Percentiles rank a stretch among this genome's conserved stretches.
These are phyloP conservation scores for Molorchus minor DNA, from an alignment of 2,888 invertebrate species.

Conservation along the genomic window DNA sequence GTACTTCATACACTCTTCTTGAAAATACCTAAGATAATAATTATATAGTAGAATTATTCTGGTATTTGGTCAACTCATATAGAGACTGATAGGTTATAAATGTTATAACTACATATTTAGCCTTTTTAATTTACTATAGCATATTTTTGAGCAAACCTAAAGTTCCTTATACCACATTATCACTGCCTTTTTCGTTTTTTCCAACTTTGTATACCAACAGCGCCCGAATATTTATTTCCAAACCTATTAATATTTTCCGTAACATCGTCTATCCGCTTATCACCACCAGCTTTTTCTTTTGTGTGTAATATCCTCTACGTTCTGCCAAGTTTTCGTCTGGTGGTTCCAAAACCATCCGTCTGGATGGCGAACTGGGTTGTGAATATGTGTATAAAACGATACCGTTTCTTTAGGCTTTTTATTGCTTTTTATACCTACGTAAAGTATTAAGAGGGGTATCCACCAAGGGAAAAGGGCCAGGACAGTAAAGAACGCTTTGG, in stretches of 20 bases:
- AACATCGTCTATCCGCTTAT: slow-evolving; percentile 48
- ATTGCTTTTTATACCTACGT: slow-evolving; percentile 46
- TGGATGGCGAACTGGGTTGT: slow-evolving; percentile 60
- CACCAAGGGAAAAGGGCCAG: slow-evolving; percentile 73
- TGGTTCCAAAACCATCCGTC: slow-evolving; percentile 71
- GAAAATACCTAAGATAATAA: not conserved
- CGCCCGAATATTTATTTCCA: too few species aligned
- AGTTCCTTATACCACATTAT: too few species aligned
- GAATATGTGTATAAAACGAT: slow-evolving; percentile 55
- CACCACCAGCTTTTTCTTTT: slow-evolving; percentile 46
- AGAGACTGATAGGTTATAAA: too few species aligned
- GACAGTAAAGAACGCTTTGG: slow-evolving; percentile 70
- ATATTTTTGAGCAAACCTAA: too few species aligned
- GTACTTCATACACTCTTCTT: not conserved
- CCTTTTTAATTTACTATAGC: too few species aligned
- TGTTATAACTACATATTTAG: too few species aligned
- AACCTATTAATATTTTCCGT: slow-evolving; percentile 13
- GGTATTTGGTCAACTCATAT: slow-evolving; percentile 1
- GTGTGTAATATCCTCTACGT: slow-evolving; percentile 52
- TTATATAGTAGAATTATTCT: slow-evolving; percentile 53
- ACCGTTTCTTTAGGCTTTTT: slow-evolving; percentile 49
- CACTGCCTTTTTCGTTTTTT: too few species aligned
- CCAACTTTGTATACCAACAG: too few species aligned
- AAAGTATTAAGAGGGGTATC: slow-evolving; percentile 64
- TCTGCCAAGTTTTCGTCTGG: slow-evolving; percentile 66